Evolutionary conservation across 2,113 vertebrate genomes (phyloP).

Genomic region (Tetraodon nigroviridis): DNA sequence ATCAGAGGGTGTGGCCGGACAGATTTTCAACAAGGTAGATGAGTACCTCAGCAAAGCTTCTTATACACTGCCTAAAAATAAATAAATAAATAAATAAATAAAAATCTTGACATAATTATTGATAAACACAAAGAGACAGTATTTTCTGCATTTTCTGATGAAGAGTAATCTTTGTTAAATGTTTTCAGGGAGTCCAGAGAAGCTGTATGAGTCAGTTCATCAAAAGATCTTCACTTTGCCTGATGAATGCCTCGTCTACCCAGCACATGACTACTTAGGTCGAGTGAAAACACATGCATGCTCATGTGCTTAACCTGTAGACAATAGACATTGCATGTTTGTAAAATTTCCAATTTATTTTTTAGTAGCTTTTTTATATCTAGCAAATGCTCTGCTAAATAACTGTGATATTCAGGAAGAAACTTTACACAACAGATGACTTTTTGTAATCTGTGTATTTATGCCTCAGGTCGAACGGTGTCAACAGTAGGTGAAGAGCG

Average conservation of each 20-base stretch:
- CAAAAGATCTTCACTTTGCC: slow-evolving; percentile 85
- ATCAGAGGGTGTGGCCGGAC: slow-evolving; percentile 88
- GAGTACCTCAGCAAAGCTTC: background rate
- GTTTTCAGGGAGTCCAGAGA: slow-evolving; percentile 74
- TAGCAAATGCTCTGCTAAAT: too few relatives aligned
- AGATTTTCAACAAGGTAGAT: slow-evolving; percentile 86
- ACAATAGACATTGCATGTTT: too few relatives aligned
- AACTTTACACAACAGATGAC: background rate
- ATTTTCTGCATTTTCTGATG: background rate
- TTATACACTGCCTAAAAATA: background rate
- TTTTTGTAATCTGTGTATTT: slow-evolving; percentile 1
- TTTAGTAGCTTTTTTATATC: too few relatives aligned
- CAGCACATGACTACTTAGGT: slow-evolving; percentile 88
- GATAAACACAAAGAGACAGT: slow-evolving; percentile 37
- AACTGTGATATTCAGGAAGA: background rate
- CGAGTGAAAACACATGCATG: slow-evolving; percentile 1
- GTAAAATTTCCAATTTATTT: too few relatives aligned
- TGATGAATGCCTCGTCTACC: slow-evolving; percentile 81
- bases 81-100: background rate
- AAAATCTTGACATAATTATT: slow-evolving; percentile 40
- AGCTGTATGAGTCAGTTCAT: slow-evolving; percentile 79
- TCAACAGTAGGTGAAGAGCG: slow-evolving; percentile 85
- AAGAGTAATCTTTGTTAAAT: background rate
- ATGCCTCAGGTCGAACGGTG: slow-evolving; percentile 74
- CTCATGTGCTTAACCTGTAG: background rate